Evolutionary conservation across 2,113 vertebrate genomes (phyloP), one percentile per base, ranked within the genome.

Genomic region (Toxotes chatareus): DNA sequence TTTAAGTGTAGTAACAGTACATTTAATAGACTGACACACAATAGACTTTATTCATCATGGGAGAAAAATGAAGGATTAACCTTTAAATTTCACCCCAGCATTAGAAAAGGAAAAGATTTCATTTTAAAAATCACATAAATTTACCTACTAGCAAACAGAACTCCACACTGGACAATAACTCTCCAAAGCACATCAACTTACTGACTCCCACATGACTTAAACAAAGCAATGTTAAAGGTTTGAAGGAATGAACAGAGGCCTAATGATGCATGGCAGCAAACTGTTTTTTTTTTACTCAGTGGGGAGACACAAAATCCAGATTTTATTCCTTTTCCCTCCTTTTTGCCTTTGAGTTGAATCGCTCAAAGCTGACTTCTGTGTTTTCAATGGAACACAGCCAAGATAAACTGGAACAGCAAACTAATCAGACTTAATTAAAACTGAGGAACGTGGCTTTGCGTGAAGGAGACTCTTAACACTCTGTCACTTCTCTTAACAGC

Each of bases 21-120:
- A 56, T 32, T 56, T 65, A 3, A 71, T 2, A 62, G 3, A 40
- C 46, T 62, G 3, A 78, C 56, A 84, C 56, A 82, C 46, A 16
- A 7, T 53, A 44, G 51, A 59, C 3, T 79, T 83, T 27, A 63
- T 42, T 60, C 32, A 44, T n/a, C 7, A 32, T 12, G 31, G 16
- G 23, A 42, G 34, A 9, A 53, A 72, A n/a, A 44, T 12, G 12
- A 44, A 27, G 19, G 12, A 56, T 47, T 1, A 5, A 2, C 31
- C 44, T 31, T 76, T 12, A 64, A 40, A 49, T 27, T 7, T 53
- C 51, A 59, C 61, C 4, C 46, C 11, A 19, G 11, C 14, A 21
- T 13, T 23, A 19, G 3, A 62, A 5, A 68, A 1, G 0, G 21
- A 57, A 17, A 76, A 56, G 0, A 38, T 16, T 19, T 56, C 0